Evolutionary conservation across 2,888 invertebrate species (phyloP), one percentile per base, ranked within the genome.

Genomic region (Galerucella pusilla): DNA sequence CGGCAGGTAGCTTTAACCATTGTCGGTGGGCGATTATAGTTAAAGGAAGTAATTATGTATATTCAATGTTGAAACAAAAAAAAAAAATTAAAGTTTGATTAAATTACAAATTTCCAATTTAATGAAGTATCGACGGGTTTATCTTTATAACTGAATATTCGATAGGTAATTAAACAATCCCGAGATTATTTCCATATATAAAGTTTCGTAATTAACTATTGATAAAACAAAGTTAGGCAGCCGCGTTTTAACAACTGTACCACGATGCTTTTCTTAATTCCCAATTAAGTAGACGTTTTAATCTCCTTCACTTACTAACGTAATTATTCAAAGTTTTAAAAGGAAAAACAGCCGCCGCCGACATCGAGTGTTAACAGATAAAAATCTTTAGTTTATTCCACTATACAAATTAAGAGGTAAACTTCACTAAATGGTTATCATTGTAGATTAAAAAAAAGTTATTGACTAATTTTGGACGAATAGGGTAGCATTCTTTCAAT

Each of bases 131-230:
- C 7, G 35, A 49, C 49, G 49, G 11, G 59, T 25, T 25, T 59
- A 59, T 25, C 14, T 59, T 59, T 59, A 59, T 59, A 59, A 25
- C 59, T n/a, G 16, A 59, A 59, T 59, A 59, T 25, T 25, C 16
- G 12, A 60, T 5, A 65, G 5, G 9, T 25, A 67, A 52, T 52
- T 49, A 28, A 68, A 42, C 45, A 68, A 68, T 68, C 46, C 12
- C 0, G 20, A 14, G 46, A 68, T 60, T 45, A 68, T 68, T 45
- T 45, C 11, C 20, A 42, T 20, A 68, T 59, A 68, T 42, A 68
- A 49, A n/a, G 57, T 20, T 60, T 46, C 52, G 35, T 68, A 73
- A 68, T 73, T 63, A 73, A 68, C 54, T 63, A 54, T 45, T 59
- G 68, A 73, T 73, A 42, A 68, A 70, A 49, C 35, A 35, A 20